Evolutionary conservation across 2,113 vertebrate species (phyloP).

Genomic region (Chaetodon auriga): DNA sequence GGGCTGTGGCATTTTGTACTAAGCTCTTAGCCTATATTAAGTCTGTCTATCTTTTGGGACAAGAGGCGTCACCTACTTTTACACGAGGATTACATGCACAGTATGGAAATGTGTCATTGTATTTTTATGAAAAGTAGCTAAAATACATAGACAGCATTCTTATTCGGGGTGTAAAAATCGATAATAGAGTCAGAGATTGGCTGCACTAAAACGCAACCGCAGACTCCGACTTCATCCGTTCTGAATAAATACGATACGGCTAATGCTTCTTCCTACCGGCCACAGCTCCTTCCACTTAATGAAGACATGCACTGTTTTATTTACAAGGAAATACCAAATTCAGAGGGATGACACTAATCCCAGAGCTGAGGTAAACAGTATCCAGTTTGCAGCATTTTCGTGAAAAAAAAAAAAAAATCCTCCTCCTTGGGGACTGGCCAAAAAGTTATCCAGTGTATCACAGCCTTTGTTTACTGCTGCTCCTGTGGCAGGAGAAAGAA

Average conservation of each 20-base stretch:
- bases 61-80: background rate
- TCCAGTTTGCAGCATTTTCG: no score
- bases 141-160: background rate
- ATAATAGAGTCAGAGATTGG: background rate
- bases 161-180: background rate
- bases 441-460: no score
- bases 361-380: background rate
- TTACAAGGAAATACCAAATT: background rate
- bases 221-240: background rate
- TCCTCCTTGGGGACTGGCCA: background rate
- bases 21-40: background rate
- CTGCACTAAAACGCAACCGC: background rate
- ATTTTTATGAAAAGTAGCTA: background rate
- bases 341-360: no score
- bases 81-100: background rate
- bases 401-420: no score
- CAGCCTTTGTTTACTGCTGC: background rate
- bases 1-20: conserved; percentile 14
- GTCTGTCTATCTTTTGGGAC: background rate
- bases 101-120: background rate
- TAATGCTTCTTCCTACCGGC: background rate
- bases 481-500: background rate
- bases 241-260: background rate
- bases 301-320: background rate
- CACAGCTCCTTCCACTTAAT: background rate